These are phyloP conservation scores for Danio aesculapii DNA, from an alignment of 2,797 vertebrate genomes.

Conservation along the genomic window DNA sequence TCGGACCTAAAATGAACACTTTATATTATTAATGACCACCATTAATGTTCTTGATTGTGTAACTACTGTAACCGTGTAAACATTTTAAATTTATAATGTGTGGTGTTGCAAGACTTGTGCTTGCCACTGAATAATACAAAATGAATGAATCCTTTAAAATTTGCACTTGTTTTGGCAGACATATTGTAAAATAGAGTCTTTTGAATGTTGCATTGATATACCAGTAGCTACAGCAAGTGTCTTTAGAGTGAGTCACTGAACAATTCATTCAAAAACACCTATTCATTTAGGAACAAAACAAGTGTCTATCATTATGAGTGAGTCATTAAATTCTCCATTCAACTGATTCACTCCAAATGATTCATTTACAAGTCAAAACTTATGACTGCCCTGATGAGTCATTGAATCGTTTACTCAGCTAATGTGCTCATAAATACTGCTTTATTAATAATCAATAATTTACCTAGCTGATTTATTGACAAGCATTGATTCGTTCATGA, in stretches of 20 bases:
- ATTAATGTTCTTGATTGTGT: not conserved
- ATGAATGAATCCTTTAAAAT: not conserved
- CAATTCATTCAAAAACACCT: not conserved
- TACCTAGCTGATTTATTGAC: too few species aligned
- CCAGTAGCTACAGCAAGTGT: not conserved
- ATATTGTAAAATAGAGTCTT: not conserved
- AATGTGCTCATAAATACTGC: too few species aligned
- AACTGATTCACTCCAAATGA: not conserved
- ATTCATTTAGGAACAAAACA: not conserved
- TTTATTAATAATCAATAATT: not conserved
- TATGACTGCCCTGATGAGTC: too few species aligned
- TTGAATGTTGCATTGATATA: not conserved
- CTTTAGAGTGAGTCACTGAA: not conserved
- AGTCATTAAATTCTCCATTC: not conserved
- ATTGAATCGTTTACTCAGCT: not conserved
- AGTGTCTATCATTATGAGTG: not conserved
- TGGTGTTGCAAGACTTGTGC: conserved; percentile 5
- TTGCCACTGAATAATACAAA: not conserved
- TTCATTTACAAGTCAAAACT: too few species aligned
- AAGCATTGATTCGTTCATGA: too few species aligned
- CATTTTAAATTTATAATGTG: conserved; percentile 1
- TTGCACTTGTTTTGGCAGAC: not conserved
- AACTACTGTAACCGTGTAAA: conserved; percentile 5
- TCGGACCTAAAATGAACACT: not conserved
- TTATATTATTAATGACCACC: not conserved